Conservation (phyloP, 2,888 invertebrate species). For the Callinectes sapidus region DNA sequence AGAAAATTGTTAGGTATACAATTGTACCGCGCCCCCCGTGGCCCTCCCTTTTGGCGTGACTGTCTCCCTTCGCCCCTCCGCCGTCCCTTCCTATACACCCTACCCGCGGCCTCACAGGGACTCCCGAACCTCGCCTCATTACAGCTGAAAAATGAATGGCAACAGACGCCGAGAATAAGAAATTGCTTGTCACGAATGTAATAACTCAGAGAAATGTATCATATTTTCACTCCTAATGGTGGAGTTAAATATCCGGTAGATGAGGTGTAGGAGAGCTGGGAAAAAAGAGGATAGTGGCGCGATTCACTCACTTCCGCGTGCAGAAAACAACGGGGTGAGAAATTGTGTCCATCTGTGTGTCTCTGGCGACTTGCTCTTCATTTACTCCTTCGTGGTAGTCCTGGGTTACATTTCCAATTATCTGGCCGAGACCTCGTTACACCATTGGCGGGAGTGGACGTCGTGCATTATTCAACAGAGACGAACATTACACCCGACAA, state of each 20-base stretch:
- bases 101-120: background rate
- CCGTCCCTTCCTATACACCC: background rate
- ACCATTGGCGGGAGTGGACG: background rate
- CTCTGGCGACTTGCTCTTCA: background rate
- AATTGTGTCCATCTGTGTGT: background rate
- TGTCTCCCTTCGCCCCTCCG: background rate
- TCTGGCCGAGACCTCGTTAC: background rate
- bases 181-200: slow-evolving; percentile 2
- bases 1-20: background rate
- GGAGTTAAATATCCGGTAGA: background rate
- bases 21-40: background rate
- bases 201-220: background rate
- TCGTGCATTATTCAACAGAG: slow-evolving; percentile 3
- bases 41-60: background rate
- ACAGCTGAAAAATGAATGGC: slow-evolving; percentile 1
- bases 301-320: background rate
- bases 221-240: background rate
- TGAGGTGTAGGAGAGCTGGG: background rate
- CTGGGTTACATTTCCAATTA: slow-evolving; percentile 9
- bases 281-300: background rate
- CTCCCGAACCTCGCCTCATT: background rate
- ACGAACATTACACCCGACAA: background rate
- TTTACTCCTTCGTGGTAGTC: background rate
- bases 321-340: background rate
- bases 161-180: background rate